Evolutionary conservation across 1,140 invertebrate genomes (phyloP).

Genomic region (Polyergus mexicanus): DNA sequence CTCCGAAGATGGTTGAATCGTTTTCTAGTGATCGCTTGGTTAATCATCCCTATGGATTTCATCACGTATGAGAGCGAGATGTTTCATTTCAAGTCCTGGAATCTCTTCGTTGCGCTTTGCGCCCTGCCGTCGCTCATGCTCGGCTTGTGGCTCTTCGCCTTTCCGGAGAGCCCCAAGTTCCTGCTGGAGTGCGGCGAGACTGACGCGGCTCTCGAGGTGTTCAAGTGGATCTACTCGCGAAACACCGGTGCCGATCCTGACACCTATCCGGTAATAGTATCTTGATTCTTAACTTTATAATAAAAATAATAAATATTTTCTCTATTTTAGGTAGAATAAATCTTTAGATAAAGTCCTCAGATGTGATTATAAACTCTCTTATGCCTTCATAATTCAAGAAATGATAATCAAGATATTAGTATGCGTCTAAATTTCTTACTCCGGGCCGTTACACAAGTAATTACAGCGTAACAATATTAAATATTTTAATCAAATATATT

Average conservation of each 20-base stretch:
- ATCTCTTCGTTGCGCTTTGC: slow-evolving; percentile 91
- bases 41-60: slow-evolving; percentile 90
- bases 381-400: not conserved
- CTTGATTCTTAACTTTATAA: not conserved
- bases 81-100: slow-evolving; percentile 92
- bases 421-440: not conserved
- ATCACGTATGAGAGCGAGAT: slow-evolving; percentile 86
- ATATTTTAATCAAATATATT: not conserved
- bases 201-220: slow-evolving; percentile 90
- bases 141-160: slow-evolving; percentile 90
- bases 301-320: not conserved
- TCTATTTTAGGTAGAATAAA: no score
- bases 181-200: slow-evolving; percentile 92
- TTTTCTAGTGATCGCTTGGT: slow-evolving; percentile 90
- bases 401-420: no score
- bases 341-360: no score
- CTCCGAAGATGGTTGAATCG: not conserved
- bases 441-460: no score
- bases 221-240: slow-evolving; percentile 90
- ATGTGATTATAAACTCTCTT: not conserved
- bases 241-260: slow-evolving; percentile 90
- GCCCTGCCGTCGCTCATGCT: slow-evolving; percentile 88
- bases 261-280: slow-evolving; percentile 89
- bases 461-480: not conserved
- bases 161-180: slow-evolving; percentile 96